Evolutionary conservation across 2,888 invertebrate genomes (phyloP), one percentile per base, ranked within the genome.

Genomic region (Plebejus melissa): DNA sequence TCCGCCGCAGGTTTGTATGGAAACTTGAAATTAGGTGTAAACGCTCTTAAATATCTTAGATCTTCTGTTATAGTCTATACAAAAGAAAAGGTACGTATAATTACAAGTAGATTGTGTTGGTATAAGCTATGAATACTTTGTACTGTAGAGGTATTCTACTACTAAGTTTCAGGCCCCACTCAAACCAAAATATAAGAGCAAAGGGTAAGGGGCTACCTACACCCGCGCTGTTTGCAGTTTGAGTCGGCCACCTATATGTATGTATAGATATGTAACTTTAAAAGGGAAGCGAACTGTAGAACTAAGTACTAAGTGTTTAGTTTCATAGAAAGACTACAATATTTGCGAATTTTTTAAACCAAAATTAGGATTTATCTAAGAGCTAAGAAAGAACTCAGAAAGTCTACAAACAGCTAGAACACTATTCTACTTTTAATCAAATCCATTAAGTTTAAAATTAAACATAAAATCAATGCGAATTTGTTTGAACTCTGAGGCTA

Each of bases 401-500:
- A 54, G 16, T 54, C 54, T 16, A 54, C 54, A 54, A 54, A 5
- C 16, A 13, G 58, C 13, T 58, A 22, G 46, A 13, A 65, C 32
- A 65, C 4, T 7, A 4, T 5, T 36, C 9, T 13, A 4, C 28
- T 0, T 11, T 32, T 65, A 32, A 11, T 11, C 4, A 36, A 65
- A 36, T 1, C 32, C 2, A 65, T 65, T 32, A 32, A 13, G 80
- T 79, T 77, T 80, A 80, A 75, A 78, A 80, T 79, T 80, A n/a
- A 78, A 80, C 77, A 81, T 80, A 79, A 78, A 32, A 1, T 32
- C 76, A 6, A 77, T 78, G 76, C 77, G 77, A 80, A 79, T 78
- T 71, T 80, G 81, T 81, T 82, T 6, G 38, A 38, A 83, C 79
- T 80, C 82, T 6, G 38, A 38, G 83, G 79, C 79, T 86, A 87